Evolutionary conservation across 2,888 invertebrate species (phyloP), one percentile per base, ranked within the genome.

Genomic region (Melanophora roralis): DNA sequence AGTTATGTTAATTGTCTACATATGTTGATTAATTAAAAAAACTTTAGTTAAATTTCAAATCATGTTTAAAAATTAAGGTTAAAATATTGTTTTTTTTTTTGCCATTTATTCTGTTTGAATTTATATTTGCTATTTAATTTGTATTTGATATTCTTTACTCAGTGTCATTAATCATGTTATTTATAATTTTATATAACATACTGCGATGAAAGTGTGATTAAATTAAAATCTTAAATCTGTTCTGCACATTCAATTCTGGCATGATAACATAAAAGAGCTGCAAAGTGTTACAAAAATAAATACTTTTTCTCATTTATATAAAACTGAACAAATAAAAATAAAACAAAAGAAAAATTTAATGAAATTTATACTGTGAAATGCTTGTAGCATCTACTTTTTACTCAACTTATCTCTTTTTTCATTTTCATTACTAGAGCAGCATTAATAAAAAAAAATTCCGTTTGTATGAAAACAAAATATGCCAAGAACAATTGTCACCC

Each of bases 301-400:
- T n/a, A n/a, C n/a, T n/a, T n/a, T n/a, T n/a, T n/a, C n/a, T n/a
- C n/a, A n/a, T n/a, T n/a, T n/a, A n/a, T n/a, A n/a, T n/a, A n/a
- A n/a, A n/a, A n/a, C n/a, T n/a, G n/a, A 8, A 1, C n/a, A 43
- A 67, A 45, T 23, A 57, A 16, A 34, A 34, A 12, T 32, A 51
- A 47, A 43, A 5, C 11, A 34, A 51, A 51, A 23, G 34, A 71
- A 60, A 71, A 71, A 71, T 77, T 36, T 59, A 77, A 64, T 71
- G 49, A 71, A 77, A 60, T 71, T 65, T 65, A 71, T 49, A 51
- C 51, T 71, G 53, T 14, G 49, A 71, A 77, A 60, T 59, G 59
- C 65, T 65, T 38, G 11, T 16, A 77, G 65, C 59, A 27, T 45
- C 72, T 38, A n/a, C n/a, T 45, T 73, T 45, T 49, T 49, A 27